These are phyloP conservation scores for Geopemphigus sp. DNA, from an alignment of 1,140 invertebrate genomes.

Conservation along the genomic window DNA sequence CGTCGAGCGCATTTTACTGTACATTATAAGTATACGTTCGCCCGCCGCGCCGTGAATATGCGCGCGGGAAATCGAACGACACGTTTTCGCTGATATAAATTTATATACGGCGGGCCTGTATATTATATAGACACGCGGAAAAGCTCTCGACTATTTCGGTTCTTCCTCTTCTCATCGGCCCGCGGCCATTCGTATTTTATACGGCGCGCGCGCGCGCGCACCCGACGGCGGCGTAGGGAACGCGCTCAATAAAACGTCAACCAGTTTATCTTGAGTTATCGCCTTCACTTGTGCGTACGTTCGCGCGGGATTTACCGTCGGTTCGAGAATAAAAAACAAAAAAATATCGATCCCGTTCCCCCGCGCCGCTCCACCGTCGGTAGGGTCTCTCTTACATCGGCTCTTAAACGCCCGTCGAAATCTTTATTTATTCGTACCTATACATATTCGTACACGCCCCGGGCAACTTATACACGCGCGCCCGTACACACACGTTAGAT, in stretches of 20 bases:
- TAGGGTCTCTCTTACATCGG: no score
- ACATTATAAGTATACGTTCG: no score
- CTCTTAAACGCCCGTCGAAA: constrained; percentile 29
- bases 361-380: not conserved
- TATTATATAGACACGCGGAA: not conserved
- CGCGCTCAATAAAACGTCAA: constrained; percentile 49
- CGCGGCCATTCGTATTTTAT: not conserved
- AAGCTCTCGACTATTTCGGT: constrained; percentile 3
- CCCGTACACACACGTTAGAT: not conserved
- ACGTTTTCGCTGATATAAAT: constrained; percentile 1
- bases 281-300: constrained; percentile 1
- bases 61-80: not conserved
- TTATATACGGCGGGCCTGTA: not conserved
- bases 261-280: constrained; percentile 48
- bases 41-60: no score
- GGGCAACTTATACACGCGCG: not conserved
- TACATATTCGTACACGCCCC: no score
- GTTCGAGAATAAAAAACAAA: not conserved
- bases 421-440: constrained; percentile 46
- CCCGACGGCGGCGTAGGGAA: not conserved
- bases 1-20: no score
- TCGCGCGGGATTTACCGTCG: constrained; percentile 22
- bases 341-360: not conserved
- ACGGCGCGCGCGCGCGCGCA: no score
- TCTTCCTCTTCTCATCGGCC: not conserved